A percentile compares a stretch with the other conserved stretches of the same genome.
These are phyloP conservation scores for Centrocercus urophasianus DNA, from an alignment of 2,113 vertebrate species.

Conservation along the genomic window DNA sequence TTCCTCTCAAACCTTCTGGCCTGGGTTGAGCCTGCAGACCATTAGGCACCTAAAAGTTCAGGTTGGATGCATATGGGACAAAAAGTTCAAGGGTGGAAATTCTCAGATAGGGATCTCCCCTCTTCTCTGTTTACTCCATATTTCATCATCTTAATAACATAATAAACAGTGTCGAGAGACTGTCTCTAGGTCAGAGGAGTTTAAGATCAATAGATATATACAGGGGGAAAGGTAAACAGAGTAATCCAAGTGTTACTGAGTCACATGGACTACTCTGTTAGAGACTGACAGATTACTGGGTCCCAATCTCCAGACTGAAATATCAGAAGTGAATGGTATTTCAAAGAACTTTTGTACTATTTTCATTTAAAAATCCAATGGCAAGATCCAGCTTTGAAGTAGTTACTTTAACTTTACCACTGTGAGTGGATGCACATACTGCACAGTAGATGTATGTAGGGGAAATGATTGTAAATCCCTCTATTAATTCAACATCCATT, in stretches of 20 bases:
- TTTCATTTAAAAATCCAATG: not conserved
- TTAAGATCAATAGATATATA: not conserved
- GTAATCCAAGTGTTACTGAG: not conserved
- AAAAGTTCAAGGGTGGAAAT: slow-evolving; percentile 8
- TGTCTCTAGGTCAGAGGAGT: not conserved
- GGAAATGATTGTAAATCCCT: not conserved
- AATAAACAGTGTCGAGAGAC: not conserved
- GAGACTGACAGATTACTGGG: not conserved
- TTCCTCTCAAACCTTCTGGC: not conserved
- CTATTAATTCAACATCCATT: not conserved
- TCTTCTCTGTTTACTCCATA: not conserved
- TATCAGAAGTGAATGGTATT: not conserved
- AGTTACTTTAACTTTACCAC: slow-evolving; percentile 1
- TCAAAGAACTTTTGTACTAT: not conserved
- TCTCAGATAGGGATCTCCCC: not conserved
- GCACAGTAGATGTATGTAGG: not conserved
- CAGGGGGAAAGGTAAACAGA: not conserved
- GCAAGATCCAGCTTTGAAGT: not conserved
- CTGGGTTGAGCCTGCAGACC: not conserved
- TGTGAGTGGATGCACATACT: not conserved
- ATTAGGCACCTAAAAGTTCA: not conserved
- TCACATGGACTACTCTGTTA: not conserved
- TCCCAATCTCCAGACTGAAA: not conserved
- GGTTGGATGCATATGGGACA: not conserved
- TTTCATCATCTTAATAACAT: slow-evolving; percentile 6